Percentiles rank a stretch among this genome's conserved stretches.
Evolutionary conservation across 2,888 invertebrate species (phyloP).

Genomic region (Carterocephalus palaemon): DNA sequence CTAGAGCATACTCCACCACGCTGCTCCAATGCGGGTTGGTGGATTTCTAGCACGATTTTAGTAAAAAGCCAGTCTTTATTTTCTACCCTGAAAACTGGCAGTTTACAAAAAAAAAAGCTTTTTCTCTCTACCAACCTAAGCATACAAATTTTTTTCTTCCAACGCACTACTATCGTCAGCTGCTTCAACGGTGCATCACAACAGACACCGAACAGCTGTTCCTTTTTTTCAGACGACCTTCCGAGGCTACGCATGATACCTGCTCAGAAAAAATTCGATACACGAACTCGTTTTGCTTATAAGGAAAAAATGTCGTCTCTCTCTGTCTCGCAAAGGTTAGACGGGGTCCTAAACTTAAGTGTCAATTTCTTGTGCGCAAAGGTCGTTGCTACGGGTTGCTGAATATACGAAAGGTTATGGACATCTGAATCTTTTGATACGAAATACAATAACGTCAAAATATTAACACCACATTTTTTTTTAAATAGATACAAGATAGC

Average conservation of each 20-base stretch:
- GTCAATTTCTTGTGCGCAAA: conserved; percentile 2
- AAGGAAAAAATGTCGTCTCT: conserved; percentile 11
- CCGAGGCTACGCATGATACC: conserved; percentile 17
- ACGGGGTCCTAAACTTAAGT: too few relatives aligned
- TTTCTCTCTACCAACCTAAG: too few relatives aligned
- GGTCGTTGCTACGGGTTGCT: conserved; percentile 3
- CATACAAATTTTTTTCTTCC: too few relatives aligned
- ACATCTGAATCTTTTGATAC: neutral
- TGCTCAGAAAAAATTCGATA: conserved; percentile 6
- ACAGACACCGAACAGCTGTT: conserved; percentile 17
- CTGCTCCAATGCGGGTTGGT: too few relatives aligned
- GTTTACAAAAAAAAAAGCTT: too few relatives aligned
- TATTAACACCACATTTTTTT: neutral
- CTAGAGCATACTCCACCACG: too few relatives aligned
- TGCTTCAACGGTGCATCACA: conserved; percentile 14
- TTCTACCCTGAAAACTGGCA: too few relatives aligned
- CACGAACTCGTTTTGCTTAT: conserved; percentile 1
- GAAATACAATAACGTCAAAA: neutral
- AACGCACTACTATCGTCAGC: conserved; percentile 15
- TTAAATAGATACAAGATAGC: too few relatives aligned
- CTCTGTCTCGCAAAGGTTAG: too few relatives aligned
- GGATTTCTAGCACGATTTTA: too few relatives aligned
- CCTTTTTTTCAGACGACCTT: conserved; percentile 13
- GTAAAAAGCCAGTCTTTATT: too few relatives aligned
- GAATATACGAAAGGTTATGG: neutral